These are phyloP conservation scores for Drosophila virilis DNA, from an alignment of 1,140 invertebrate genomes.

Conservation along the genomic window DNA sequence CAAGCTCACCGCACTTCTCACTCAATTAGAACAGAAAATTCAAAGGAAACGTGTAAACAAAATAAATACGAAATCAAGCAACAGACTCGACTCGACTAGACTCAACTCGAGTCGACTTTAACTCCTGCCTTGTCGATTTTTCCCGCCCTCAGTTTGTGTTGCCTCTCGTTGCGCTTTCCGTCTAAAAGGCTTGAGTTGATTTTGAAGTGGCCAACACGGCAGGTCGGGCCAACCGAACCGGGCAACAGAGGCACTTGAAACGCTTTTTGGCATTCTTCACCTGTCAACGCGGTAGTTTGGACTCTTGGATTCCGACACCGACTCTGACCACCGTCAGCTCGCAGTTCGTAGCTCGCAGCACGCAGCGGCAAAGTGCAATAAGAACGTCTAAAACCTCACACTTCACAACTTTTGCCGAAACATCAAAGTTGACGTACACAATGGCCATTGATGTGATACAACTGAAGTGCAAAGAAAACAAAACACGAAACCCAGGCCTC, in stretches of 20 bases:
- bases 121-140: slow-evolving; percentile 76
- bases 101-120: slow-evolving; percentile 17
- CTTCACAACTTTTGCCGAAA: slow-evolving; percentile 83
- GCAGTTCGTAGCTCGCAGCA: slow-evolving; percentile 2
- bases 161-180: slow-evolving; percentile 40
- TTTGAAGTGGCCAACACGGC: slow-evolving; percentile 65
- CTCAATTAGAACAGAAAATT: slow-evolving; percentile 83
- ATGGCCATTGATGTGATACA: slow-evolving; percentile 83
- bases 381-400: slow-evolving; percentile 82
- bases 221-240: slow-evolving; percentile 20
- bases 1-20: slow-evolving; percentile 78
- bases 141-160: slow-evolving; percentile 33
- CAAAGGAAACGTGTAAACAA: slow-evolving; percentile 79
- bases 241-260: slow-evolving; percentile 44
- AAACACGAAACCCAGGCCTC: slow-evolving; percentile 65
- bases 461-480: slow-evolving; percentile 82
- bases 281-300: slow-evolving; percentile 69
- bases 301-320: slow-evolving; percentile 37
- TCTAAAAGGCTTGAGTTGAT: slow-evolving; percentile 78
- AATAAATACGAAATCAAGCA: slow-evolving; percentile 75
- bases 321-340: slow-evolving; percentile 29
- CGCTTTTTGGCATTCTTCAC: slow-evolving; percentile 77
- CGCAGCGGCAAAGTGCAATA: slow-evolving; percentile 68
- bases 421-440: slow-evolving; percentile 83
- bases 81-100: slow-evolving; percentile 22